Conservation (phyloP, 2,888 invertebrate genomes). For the Rhyacophila evoluta region DNA sequence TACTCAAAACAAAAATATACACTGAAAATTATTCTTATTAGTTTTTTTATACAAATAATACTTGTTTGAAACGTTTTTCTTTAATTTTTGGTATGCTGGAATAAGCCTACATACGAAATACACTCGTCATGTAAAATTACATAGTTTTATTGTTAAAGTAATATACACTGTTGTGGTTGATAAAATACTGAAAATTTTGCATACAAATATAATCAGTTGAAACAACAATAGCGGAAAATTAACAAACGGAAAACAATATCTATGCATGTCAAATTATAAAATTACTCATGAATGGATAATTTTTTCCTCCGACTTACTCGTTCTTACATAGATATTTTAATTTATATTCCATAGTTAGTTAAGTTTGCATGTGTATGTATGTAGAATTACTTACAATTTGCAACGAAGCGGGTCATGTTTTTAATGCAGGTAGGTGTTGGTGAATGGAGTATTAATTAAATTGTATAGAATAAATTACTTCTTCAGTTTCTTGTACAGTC, state of each 20-base stretch:
- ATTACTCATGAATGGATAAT: background rate
- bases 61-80: too few species aligned
- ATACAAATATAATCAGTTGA: background rate
- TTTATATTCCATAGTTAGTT: conserved; percentile 43
- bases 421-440: conserved; percentile 35
- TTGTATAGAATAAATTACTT: conserved; percentile 31
- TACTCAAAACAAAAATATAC: too few species aligned
- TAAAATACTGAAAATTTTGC: too few species aligned
- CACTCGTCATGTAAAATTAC: too few species aligned
- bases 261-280: background rate
- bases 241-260: background rate
- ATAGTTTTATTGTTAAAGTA: too few species aligned
- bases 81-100: too few species aligned
- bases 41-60: too few species aligned
- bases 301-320: background rate
- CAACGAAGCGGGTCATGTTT: conserved; percentile 35
- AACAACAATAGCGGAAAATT: background rate
- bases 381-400: conserved; percentile 45
- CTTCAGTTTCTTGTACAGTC: background rate
- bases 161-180: too few species aligned
- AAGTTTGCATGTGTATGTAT: conserved; percentile 48
- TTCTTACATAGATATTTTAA: background rate
- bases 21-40: too few species aligned
- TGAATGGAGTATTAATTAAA: conserved; percentile 48
- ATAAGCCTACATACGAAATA: too few species aligned